Base-by-base conservation (phyloP, 2,797 vertebrate genomes). In the Mustela erminea region DNA sequence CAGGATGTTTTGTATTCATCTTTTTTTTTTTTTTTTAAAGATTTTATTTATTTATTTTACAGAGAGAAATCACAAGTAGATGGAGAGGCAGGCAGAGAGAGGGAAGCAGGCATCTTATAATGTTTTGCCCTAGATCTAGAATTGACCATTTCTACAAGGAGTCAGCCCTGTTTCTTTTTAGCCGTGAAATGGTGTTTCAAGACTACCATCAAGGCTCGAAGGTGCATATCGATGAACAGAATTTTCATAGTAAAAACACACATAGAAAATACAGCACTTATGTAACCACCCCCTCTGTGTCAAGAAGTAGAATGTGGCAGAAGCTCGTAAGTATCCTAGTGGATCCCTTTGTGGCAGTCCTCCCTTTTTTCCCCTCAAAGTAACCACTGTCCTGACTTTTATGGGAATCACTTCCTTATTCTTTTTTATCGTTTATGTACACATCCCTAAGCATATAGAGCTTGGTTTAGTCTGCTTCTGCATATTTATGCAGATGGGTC, bases 131-230 rank as follows among this genome's bases (percentile, higher is more conserved):
- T 38, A 56, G 14, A 25, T 93, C 18, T 83, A 46, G 15, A 91
- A 78, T 77, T n/a, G 58, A 38, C 58, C 60, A 60, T 66, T 96
- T 88, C 52, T 95, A 20, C n/a, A 88, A 66, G 74, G 43, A 88
- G 20, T 68, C 29, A 89, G 29, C 91, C 43, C 27, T 88, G 29
- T 11, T 93, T 32, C 20, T 66, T 95, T 90, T 87, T 21, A 74
- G 38, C 64, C 29, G 56, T 29, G 68, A 80, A 82, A 35, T 41
- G 94, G n/a, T 74, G 74, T 87, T 96, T 90, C 20, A 90, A 54
- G 68, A 83, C 17, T 52, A 32, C 23, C 68, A 11, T 72, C 52
- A 78, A 54, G 81, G 25, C 35, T 93, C 35, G 46, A 75, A 77
- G 62, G 25, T 64, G 18, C 62, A 46, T 29, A 49, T 66, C 68